Conservation (phyloP, 2,797 vertebrate genomes). For the Oreonectes daqikongensis region DNA sequence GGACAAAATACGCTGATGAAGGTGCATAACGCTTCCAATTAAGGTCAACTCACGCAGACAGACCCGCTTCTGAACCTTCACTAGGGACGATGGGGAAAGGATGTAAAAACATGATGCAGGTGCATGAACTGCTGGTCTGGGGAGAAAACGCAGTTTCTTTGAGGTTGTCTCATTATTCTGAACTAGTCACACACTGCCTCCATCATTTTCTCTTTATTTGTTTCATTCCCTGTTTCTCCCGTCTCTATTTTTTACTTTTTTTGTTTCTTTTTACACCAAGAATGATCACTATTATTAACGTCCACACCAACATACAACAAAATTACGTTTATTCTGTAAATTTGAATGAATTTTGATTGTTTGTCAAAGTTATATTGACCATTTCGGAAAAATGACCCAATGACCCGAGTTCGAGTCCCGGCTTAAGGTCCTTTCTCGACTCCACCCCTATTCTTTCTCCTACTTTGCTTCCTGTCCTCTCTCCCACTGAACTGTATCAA, state of each 20-base stretch:
- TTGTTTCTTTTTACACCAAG: constrained; percentile 12
- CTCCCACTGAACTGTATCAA: too few relatives aligned
- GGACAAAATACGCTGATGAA: constrained; percentile 35
- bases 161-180: neutral
- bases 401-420: too few relatives aligned
- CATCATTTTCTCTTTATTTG: constrained; percentile 41
- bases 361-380: too few relatives aligned
- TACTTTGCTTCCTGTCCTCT: too few relatives aligned
- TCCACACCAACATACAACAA: too few relatives aligned
- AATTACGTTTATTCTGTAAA: too few relatives aligned
- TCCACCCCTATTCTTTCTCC: too few relatives aligned
- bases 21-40: constrained; percentile 37
- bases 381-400: too few relatives aligned
- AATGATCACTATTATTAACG: too few relatives aligned
- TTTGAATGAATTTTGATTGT: too few relatives aligned
- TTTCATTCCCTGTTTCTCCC: constrained; percentile 44
- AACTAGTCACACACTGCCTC: neutral
- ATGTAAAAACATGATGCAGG: constrained; percentile 15
- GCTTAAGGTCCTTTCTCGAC: too few relatives aligned
- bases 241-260: neutral
- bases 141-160: constrained; percentile 22
- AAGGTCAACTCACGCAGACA: constrained; percentile 3
- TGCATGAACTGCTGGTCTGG: constrained; percentile 23
- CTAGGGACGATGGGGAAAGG: neutral
- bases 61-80: neutral